phyloP scores from a whole-genome alignment of 1,140 invertebrate genomes.

The Drosophila leontia region DNA sequence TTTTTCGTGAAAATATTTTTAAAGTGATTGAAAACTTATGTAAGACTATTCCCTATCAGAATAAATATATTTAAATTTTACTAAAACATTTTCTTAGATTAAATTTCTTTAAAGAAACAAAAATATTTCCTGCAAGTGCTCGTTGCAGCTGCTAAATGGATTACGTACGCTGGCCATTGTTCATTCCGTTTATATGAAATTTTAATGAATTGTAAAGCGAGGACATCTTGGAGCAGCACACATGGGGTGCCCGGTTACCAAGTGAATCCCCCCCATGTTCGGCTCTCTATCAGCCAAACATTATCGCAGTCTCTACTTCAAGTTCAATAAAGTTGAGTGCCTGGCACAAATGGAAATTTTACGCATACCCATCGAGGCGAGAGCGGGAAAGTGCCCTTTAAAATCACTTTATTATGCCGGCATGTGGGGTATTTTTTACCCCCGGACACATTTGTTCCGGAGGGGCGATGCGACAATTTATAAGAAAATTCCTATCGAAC shows the following conservation, averaged over 20 bases:
- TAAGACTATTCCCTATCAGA: no score
- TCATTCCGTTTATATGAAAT: constrained; percentile 65
- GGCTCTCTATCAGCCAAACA: constrained; percentile 44
- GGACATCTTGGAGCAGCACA: constrained; percentile 46
- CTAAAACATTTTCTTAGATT: neutral
- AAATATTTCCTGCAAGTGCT: constrained; percentile 2
- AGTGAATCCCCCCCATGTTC: neutral
- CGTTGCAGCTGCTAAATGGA: constrained; percentile 55
- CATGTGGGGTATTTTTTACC: constrained; percentile 37
- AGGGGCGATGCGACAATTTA: constrained; percentile 64
- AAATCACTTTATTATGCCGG: constrained; percentile 84
- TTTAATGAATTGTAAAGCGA: constrained; percentile 74
- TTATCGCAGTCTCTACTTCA: constrained; percentile 60
- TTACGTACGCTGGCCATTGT: constrained; percentile 45
- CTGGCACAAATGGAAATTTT: constrained; percentile 76
- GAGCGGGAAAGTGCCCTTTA: constrained; percentile 76
- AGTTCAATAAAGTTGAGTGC: constrained; percentile 84
- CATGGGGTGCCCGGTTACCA: constrained; percentile 11
- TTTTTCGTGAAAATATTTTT: neutral
- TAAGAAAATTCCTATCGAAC: constrained; percentile 77
- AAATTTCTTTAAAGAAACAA: neutral
- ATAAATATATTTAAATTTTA: neutral
- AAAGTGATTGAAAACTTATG: neutral
- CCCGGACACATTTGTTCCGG: constrained; percentile 72
- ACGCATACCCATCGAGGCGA: constrained; percentile 57